Evolutionary conservation across 2,797 vertebrate genomes (phyloP).

Genomic region (Sebastolobus alascanus): DNA sequence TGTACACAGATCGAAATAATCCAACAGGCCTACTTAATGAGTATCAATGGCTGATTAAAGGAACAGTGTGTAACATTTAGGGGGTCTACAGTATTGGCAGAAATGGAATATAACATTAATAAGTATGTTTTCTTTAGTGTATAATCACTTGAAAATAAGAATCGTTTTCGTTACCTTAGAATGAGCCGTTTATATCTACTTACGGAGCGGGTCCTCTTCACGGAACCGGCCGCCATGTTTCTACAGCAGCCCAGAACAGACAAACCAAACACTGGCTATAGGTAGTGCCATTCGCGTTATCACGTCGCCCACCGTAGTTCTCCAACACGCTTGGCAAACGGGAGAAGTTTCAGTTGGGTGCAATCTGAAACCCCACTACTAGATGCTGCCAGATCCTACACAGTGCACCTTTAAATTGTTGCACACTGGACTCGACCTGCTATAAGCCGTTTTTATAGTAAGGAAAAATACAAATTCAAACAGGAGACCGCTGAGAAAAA

Average conservation of each 20-base stretch:
- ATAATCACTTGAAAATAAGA: neutral
- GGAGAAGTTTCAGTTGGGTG: accelerated
- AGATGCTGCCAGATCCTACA: neutral
- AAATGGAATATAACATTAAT: neutral
- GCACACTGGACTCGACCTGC: neutral
- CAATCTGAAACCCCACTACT: neutral
- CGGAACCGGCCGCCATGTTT: neutral
- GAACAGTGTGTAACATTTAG: neutral
- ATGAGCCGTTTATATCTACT: neutral
- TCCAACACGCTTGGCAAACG: neutral
- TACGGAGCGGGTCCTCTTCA: neutral
- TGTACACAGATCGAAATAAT: conserved; percentile 6
- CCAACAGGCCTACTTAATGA: neutral
- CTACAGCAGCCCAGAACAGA: neutral
- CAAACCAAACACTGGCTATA: too few relatives aligned
- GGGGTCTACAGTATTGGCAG: neutral
- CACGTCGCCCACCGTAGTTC: neutral
- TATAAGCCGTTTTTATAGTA: neutral
- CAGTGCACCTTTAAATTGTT: too few relatives aligned
- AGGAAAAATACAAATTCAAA: neutral
- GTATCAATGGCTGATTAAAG: neutral
- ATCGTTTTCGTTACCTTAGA: neutral
- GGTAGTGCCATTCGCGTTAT: neutral
- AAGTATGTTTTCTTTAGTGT: neutral
- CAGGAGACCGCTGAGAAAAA: neutral